Evolutionary conservation across 2,113 vertebrate genomes (phyloP), one percentile per base, ranked within the genome.

Genomic region (Syngnathus floridae): DNA sequence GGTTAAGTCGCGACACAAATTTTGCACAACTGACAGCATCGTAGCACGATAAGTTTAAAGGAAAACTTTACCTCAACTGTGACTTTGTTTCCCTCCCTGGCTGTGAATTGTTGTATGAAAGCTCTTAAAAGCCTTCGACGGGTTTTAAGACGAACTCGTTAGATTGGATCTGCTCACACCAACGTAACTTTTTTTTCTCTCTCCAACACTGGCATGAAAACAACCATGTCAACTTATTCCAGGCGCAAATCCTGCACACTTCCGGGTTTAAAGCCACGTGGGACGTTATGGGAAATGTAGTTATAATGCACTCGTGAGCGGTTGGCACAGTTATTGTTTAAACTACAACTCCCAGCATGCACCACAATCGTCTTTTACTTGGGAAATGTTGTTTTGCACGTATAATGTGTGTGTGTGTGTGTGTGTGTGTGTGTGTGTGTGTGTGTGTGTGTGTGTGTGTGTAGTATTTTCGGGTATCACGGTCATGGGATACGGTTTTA

Each of bases 181-280:
- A 73, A 65, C n/a, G 59, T 40, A 69, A 82, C 69, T 82, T 52
- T 81, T 84, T 65, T 52, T 46, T 41, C 26, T 31, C 26, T 31
- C 35, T 19, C 17, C 51, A 58, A 64, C 59, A 13, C 62, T 77
- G 73, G 65, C 65, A 75, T 52, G 65, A 79, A 82, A 77, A 84
- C 73, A 79, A 83, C 48, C 70, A 78, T 71, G 73, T 83, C 52
- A 85, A 90, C 73, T 88, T 88, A 85, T 84, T 83, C 78, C 83
- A 82, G 79, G 69, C 31, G 67, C 73, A 65, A 79, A 82, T 75
- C 36, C 41, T 37, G 14, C 66, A 38, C 48, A 69, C 66, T 75
- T 80, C 87, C 87, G 83, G 74, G 14, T 7, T 64, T 74, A 5
- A 66, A 5, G 0, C 4, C 0, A 40, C 73, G 72, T 56, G 52